Base-by-base conservation (phyloP, 2,113 vertebrate genomes). In the Ifrita kowaldi region DNA sequence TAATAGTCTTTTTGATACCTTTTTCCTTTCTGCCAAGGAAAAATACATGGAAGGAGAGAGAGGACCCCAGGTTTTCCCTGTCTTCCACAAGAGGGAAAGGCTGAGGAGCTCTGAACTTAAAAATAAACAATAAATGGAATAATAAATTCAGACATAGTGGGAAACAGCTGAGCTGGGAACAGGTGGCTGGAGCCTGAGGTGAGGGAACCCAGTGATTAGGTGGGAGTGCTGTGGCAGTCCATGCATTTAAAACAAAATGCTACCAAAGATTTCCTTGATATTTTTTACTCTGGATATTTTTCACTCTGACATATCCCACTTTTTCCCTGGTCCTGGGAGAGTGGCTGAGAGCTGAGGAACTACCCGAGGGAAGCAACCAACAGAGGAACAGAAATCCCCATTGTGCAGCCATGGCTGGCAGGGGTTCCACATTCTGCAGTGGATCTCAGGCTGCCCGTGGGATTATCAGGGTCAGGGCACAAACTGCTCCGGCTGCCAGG, bases 401-500 rank as follows among this genome's bases (percentile, higher is more conserved):
- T 95, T 71, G 84, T 94, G 6, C 5, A 8, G 59, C 56, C 52
- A 0, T 2, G 2, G 21, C 84, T 94, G 87, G 92, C 87, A 75
- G 3, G 55, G 41, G 27, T 47, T 75, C 27, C 73, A 18, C 84
- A 78, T 94, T 97, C 92, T 75, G 32, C 73, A 33, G 32, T 22
- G 89, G 84, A 42, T 89, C 84, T 49, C 10, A 73, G 77, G 18
- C 65, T 69, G 73, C 76, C 84, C 3, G 2, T 76, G 87, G 91
- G 81, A 93, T 89, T 94, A 87, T 78, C 84, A 30, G 77, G 69
- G 76, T 62, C 62, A 79, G 83, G 83, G 78, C 70, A 95, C 82
- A 68, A 17, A 71, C 30, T 10, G 35, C 44, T 44, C 53, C 0
- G 9, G 57, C 35, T 47, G 85, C 82, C 85, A 73, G 77, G 63